Percentiles rank a stretch among this genome's conserved stretches.
phyloP scores from a whole-genome alignment of 2,113 vertebrate genomes.

The Diphyllodes magnificus region DNA sequence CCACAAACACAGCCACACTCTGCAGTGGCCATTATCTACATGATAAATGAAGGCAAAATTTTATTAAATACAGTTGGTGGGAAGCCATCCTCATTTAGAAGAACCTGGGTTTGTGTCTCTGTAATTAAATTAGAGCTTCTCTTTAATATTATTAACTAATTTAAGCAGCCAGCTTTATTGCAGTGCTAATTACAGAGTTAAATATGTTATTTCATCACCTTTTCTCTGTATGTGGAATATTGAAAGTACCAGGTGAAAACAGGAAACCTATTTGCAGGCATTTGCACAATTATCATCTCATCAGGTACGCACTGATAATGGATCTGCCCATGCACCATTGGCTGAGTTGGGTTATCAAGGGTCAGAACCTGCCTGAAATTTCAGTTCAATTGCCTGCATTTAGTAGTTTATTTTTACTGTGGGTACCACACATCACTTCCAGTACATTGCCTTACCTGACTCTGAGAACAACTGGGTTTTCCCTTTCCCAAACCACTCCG shows the following conservation, averaged over 20 bases:
- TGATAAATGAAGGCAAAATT: neutral
- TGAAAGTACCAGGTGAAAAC: neutral
- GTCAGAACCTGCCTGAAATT: neutral
- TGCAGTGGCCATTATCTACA: neutral
- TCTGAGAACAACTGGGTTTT: neutral
- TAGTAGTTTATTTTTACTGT: neutral
- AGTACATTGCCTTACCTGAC: neutral
- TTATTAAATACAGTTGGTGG: neutral
- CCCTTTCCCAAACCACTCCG: neutral
- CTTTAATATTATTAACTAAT: neutral
- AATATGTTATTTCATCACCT: neutral
- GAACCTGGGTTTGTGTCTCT: neutral
- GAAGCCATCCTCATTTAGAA: neutral
- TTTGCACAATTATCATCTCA: neutral
- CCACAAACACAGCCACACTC: neutral
- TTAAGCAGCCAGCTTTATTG: neutral
- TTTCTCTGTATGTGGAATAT: neutral
- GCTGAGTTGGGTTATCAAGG: neutral
- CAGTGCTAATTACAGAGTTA: neutral
- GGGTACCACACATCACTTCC: neutral
- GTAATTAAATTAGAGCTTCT: neutral
- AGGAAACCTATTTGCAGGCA: neutral
- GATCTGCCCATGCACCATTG: rapidly evolving
- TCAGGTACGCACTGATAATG: neutral
- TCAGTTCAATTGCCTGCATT: neutral